phyloP scores from a whole-genome alignment of 2,113 vertebrate genomes.

The Bubalus kerabau region DNA sequence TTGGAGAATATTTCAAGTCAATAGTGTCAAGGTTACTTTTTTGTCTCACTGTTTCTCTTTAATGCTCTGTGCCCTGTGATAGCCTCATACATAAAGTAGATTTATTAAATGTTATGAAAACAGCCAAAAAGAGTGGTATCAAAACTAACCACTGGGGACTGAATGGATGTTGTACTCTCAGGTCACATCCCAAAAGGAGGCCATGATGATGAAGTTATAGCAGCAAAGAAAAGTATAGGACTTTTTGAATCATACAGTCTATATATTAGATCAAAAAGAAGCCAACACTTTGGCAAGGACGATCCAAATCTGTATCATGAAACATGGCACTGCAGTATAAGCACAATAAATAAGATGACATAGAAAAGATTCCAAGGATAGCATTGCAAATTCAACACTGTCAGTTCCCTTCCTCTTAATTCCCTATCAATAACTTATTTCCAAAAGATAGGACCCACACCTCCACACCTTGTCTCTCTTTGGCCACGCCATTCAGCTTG shows the following conservation, averaged over 20 bases:
- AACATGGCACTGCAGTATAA: neutral
- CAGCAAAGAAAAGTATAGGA: neutral
- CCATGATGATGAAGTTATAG: neutral
- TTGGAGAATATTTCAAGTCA: neutral
- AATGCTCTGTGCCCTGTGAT: neutral
- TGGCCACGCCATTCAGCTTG: neutral
- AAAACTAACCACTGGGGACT: neutral
- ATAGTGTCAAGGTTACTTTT: neutral
- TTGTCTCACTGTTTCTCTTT: neutral
- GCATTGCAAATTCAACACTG: neutral
- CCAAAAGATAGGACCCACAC: neutral
- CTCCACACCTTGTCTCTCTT: neutral
- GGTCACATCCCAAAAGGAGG: neutral
- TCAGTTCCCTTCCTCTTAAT: neutral
- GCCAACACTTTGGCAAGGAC: neutral
- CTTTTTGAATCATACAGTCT: neutral
- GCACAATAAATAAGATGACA: neutral
- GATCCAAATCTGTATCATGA: neutral
- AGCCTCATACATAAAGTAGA: neutral
- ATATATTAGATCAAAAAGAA: neutral
- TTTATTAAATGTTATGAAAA: neutral
- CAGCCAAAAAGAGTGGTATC: neutral
- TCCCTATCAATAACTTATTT: neutral
- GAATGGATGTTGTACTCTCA: neutral
- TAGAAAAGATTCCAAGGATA: neutral